phyloP scores from a whole-genome alignment of 2,888 invertebrate genomes.

The Apotomis capreana region DNA sequence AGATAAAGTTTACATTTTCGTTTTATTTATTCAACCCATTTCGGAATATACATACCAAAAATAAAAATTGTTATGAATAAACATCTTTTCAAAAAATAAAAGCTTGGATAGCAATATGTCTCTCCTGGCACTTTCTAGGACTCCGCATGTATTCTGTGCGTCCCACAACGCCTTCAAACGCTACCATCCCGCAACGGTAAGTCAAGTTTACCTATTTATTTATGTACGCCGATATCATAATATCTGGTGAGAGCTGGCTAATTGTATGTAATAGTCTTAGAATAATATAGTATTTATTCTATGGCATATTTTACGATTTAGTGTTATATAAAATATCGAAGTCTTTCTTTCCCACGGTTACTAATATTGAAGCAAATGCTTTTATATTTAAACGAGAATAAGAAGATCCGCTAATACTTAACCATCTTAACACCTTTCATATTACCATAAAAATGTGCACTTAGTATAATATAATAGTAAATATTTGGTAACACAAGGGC shows the following conservation, averaged over 20 bases:
- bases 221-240: neutral
- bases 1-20: neutral
- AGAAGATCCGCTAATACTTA: no score
- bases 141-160: slow-evolving; percentile 15
- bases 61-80: neutral
- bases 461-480: no score
- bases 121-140: slow-evolving; percentile 8
- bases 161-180: slow-evolving; percentile 22
- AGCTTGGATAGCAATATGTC: neutral
- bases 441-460: no score
- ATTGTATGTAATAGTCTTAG: no score
- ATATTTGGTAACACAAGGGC: no score
- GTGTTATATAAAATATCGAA: no score
- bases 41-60: neutral
- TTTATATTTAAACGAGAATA: no score
- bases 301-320: no score
- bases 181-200: slow-evolving; percentile 19
- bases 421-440: no score
- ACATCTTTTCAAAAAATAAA: neutral
- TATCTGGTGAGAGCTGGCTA: neutral
- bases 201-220: neutral
- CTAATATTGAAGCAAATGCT: no score
- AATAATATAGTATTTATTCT: no score
- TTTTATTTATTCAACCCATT: neutral
- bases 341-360: no score